Evolutionary conservation across 2,888 invertebrate species (phyloP), one percentile per base, ranked within the genome.

Genomic region (Patella pellucida): DNA sequence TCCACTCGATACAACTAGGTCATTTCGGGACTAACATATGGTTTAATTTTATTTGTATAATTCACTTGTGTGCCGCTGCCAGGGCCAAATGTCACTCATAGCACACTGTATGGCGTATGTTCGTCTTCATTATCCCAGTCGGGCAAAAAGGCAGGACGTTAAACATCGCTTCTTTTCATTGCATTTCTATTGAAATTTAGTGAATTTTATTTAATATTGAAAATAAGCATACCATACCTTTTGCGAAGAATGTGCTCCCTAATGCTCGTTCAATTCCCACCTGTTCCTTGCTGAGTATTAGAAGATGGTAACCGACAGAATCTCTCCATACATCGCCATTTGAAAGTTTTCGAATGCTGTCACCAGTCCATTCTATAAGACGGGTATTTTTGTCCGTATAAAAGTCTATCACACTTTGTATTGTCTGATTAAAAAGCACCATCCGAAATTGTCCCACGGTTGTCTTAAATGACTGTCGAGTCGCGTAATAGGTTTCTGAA

Each of bases 221-320:
- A 62, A 19, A 62, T 19, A 62, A 19, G 19, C 23, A 52, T 56
- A 16, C 68, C 81, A 68, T 79, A 86, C 87, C 87, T 84, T 82
- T 78, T 2, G 84, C 81, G 68, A 77, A 86, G 69, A 80, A 86
- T 1, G 83, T 80, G 52, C 84, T 82, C 1, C 87, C 87, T 2
- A 87, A 75, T 0, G 86, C 86, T 51, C 87, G 72, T 75, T 87
- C 87, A 15, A 85, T 78, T 0, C 86, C 86, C 0, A 84, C 83
- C 69, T 86, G 81, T 72, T 86, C 87, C 71, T 85, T 85, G 51
- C 85, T 83, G 62, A 85, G 52, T 14, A 85, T 76, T 62, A 87
- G 75, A 83, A 85, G 81, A 72, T 87, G 82, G 78, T 85, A 86
- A 9, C 81, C 82, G 2, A 84, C 82, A 12, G 86, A 76, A 5